Evolutionary conservation across 2,113 vertebrate genomes (phyloP), one percentile per base, ranked within the genome.

Genomic region (Cinclus cinclus): DNA sequence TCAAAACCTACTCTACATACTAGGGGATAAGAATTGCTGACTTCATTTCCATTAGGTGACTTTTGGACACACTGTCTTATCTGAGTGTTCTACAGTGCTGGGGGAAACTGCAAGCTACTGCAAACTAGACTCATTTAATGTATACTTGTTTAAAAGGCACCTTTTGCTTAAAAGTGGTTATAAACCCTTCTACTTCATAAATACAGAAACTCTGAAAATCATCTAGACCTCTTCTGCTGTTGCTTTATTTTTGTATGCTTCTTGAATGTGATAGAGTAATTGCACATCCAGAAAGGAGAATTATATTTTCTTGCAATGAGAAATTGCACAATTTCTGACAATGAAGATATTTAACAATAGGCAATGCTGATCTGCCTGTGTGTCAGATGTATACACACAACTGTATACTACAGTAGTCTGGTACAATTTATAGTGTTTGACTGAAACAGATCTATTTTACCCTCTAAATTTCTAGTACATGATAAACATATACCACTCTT

Each of bases 1-100:
- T 73, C 46, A 79, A 49, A 76, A n/a, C 35, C 64, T 37, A 10
- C 50, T 64, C n/a, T 22, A 25, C 0, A 0, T 25, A 21, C 12
- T 33, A 39, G 33, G 15, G 13, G 18, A 77, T 28, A 62, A 69
- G 15, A 89, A 64, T 3, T 9, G 11, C 28, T 24, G 27, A 41
- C 14, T 47, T 87, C 3, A 13, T 15, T 56, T 77, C 30, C 14
- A 11, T 20, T 39, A 9, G 16, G 15, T 46, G 80, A 60, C 7
- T 47, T 76, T 56, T 67, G 39, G 31, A 69, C 24, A 77, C 27
- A 25, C 11, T 53, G 30, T 13, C 22, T 83, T 68, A 49, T 69
- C 30, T 52, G 25, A 83, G 42, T 59, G 39, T 33, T 93, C 42
- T 28, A 23, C 35, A 11, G 11, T 39, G 14, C 31, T 39, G 16